These are phyloP conservation scores for Blera fallax DNA, from an alignment of 2,888 invertebrate genomes.

Conservation along the genomic window DNA sequence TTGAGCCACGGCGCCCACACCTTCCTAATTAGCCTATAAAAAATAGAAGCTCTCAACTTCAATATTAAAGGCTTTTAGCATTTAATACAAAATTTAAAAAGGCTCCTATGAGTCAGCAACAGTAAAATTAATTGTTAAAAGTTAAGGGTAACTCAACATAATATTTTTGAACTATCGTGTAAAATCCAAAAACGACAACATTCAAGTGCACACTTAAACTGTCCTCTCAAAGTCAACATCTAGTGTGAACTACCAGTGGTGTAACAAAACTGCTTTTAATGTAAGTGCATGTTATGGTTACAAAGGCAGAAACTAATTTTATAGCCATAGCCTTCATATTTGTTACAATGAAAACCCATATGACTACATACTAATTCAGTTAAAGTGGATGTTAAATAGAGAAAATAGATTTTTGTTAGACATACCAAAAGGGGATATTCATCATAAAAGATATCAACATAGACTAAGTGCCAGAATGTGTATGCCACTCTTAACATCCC, in stretches of 20 bases:
- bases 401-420: slow-evolving; percentile 10
- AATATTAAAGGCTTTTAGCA: too few relatives aligned
- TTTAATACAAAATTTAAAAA: too few relatives aligned
- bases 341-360: slow-evolving; percentile 1
- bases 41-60: too few relatives aligned
- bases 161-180: not conserved
- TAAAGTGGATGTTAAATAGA: slow-evolving; percentile 17
- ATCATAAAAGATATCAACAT: not conserved
- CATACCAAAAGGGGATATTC: not conserved
- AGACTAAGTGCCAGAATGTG: not conserved
- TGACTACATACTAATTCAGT: slow-evolving; percentile 7
- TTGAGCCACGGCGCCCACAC: too few relatives aligned
- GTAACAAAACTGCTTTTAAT: slow-evolving; percentile 19
- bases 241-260: not conserved
- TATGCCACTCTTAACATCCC: not conserved
- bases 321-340: too few relatives aligned
- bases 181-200: not conserved
- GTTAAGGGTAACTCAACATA: too few relatives aligned
- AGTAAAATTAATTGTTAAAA: too few relatives aligned
- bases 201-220: not conserved
- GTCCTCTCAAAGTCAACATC: not conserved
- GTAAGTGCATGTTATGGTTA: slow-evolving; percentile 36
- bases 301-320: slow-evolving; percentile 17
- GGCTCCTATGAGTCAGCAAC: too few relatives aligned
- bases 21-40: too few relatives aligned